phyloP scores from a whole-genome alignment of 2,797 vertebrate species.

The Serranus cabrilla region DNA sequence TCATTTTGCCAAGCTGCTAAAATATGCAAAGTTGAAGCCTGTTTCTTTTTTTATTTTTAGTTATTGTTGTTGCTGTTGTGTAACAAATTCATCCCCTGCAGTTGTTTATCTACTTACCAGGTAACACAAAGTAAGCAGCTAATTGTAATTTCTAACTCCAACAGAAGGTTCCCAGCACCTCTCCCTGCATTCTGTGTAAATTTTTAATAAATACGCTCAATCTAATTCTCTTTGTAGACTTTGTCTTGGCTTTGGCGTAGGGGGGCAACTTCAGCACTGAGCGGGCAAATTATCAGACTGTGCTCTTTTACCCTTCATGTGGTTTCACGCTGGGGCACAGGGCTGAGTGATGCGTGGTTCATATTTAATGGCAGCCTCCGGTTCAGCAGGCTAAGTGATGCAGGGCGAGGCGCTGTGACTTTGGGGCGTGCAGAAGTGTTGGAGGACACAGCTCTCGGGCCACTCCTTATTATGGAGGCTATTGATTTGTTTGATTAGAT shows the following conservation, averaged over 20 bases:
- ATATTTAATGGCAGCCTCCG: constrained; percentile 81
- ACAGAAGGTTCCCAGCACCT: constrained; percentile 39
- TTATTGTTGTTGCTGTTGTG: constrained; percentile 57
- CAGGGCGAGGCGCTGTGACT: constrained; percentile 73
- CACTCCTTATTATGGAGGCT: constrained; percentile 71
- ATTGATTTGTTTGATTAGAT: constrained; percentile 78
- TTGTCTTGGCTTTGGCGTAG: constrained; percentile 16
- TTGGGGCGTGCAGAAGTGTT: constrained; percentile 69
- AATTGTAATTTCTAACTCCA: constrained; percentile 65
- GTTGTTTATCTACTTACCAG: constrained; percentile 77
- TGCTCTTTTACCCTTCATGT: constrained; percentile 77
- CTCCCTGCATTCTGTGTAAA: constrained; percentile 25
- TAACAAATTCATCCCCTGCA: constrained; percentile 76
- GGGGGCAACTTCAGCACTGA: constrained; percentile 43
- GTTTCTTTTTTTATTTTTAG: constrained; percentile 29
- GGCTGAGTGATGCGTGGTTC: constrained; percentile 75
- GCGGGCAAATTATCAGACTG: constrained; percentile 67
- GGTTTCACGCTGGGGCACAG: constrained; percentile 59
- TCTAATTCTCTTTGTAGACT: constrained; percentile 48
- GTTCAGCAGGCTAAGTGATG: constrained; percentile 76
- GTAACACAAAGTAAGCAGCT: constrained; percentile 70
- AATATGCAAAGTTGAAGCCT: constrained; percentile 68
- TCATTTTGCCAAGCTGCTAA: constrained; percentile 70
- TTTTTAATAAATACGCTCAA: constrained; percentile 46
- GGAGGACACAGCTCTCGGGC: constrained; percentile 70